Evolutionary conservation across 2,888 invertebrate species (phyloP).

Genomic region (Ellobium chinense): DNA sequence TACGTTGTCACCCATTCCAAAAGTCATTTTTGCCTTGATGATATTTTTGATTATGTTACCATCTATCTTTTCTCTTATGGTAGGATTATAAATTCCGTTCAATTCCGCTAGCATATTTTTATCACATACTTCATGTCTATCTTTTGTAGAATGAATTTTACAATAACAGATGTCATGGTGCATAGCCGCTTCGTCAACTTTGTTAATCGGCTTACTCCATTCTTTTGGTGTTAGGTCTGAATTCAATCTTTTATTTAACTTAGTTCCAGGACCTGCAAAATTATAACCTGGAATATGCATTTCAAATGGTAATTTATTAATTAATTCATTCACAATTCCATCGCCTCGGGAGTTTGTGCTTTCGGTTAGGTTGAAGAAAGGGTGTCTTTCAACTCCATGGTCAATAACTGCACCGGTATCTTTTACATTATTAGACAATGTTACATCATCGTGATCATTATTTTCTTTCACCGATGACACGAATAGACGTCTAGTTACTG

Average conservation of each 20-base stretch:
- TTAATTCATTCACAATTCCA: conserved; percentile 16
- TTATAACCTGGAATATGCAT: conserved; percentile 31
- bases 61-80: not conserved
- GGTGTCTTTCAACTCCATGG: too few species aligned
- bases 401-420: too few species aligned
- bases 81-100: conserved; percentile 5
- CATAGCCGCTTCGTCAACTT: conserved; percentile 18
- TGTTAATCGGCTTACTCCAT: conserved; percentile 19
- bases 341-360: too few species aligned
- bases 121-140: conserved; percentile 9
- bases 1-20: conserved; percentile 1
- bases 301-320: conserved; percentile 38
- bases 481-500: too few species aligned
- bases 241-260: not conserved
- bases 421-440: too few species aligned
- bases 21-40: not conserved
- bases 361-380: too few species aligned
- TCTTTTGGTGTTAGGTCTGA: conserved; percentile 12
- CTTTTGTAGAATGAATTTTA: not conserved
- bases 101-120: conserved; percentile 5
- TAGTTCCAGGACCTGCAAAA: not conserved
- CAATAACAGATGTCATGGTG: conserved; percentile 19
- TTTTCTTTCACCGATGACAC: too few species aligned
- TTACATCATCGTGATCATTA: too few species aligned
- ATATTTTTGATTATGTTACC: not conserved